phyloP scores from a whole-genome alignment of 2,113 vertebrate genomes.

The Ovibos moschatus region DNA sequence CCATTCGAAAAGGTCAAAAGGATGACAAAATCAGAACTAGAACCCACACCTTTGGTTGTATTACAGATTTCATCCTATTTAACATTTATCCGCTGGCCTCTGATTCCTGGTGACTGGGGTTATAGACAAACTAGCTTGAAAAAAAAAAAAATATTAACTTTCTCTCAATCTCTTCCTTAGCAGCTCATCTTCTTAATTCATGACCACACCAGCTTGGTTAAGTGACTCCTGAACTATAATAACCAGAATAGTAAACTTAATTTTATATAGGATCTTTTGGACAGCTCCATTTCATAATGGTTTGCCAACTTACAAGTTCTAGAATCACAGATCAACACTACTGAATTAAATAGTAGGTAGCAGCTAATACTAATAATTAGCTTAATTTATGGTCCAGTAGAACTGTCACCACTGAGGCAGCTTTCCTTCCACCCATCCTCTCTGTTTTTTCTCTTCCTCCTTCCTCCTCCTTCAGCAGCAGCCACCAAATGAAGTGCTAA shows the following conservation, averaged over 20 bases:
- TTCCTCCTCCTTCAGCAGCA: conserved; percentile 23
- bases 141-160: neutral
- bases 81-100: neutral
- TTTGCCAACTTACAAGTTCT: conserved; percentile 36
- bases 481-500: neutral
- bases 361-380: conserved; percentile 61
- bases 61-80: neutral
- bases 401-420: conserved; percentile 61
- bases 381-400: conserved; percentile 51
- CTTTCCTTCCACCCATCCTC: neutral
- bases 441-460: neutral
- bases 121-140: conserved; percentile 11
- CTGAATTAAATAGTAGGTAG: conserved; percentile 52
- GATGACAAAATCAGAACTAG: conserved; percentile 34
- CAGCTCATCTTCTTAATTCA: neutral
- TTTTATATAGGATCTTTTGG: conserved; percentile 45
- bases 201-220: neutral
- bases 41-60: neutral
- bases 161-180: neutral
- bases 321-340: conserved; percentile 41
- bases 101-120: neutral
- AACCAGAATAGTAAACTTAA: conserved; percentile 29
- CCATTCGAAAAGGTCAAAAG: conserved; percentile 41
- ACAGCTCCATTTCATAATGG: neutral
- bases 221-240: neutral